phyloP scores from a whole-genome alignment of 2,888 invertebrate species.

The Diaperis boleti region DNA sequence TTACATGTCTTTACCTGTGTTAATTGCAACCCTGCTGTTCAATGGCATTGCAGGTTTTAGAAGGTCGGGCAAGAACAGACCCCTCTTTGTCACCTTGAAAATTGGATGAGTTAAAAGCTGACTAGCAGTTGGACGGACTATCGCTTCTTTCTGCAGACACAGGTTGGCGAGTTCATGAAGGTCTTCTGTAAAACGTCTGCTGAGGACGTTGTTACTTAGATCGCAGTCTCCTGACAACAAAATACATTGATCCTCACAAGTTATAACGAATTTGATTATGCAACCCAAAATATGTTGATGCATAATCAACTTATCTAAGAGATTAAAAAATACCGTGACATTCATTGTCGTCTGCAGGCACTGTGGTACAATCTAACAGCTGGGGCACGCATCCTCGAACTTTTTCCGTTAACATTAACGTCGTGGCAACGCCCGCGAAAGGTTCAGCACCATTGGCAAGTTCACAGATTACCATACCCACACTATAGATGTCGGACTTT shows the following conservation, averaged over 20 bases:
- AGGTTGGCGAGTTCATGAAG: constrained; percentile 84
- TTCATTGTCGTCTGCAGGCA: constrained; percentile 67
- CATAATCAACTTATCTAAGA: too few relatives aligned
- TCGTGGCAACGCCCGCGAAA: constrained; percentile 86
- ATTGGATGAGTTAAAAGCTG: constrained; percentile 80
- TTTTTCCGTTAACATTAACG: constrained; percentile 93
- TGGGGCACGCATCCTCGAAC: constrained; percentile 83
- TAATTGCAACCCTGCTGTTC: constrained; percentile 69
- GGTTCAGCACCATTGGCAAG: constrained; percentile 91
- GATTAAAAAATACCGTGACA: constrained; percentile 56
- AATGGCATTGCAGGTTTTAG: constrained; percentile 78
- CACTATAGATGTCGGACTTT: constrained; percentile 91
- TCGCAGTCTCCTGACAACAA: constrained; percentile 59
- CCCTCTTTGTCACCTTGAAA: constrained; percentile 79
- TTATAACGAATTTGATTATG: too few relatives aligned
- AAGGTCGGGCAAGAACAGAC: constrained; percentile 73
- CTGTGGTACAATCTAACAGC: constrained; percentile 79
- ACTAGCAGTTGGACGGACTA: constrained; percentile 76
- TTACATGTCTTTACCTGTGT: constrained; percentile 65
- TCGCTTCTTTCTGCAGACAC: constrained; percentile 78
- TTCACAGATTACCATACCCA: constrained; percentile 90
- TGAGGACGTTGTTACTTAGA: constrained; percentile 64
- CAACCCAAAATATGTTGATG: too few relatives aligned
- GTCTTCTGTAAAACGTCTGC: constrained; percentile 77
- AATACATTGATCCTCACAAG: too few relatives aligned